phyloP scores from a whole-genome alignment of 2,888 invertebrate species.

The Sericinus montela region DNA sequence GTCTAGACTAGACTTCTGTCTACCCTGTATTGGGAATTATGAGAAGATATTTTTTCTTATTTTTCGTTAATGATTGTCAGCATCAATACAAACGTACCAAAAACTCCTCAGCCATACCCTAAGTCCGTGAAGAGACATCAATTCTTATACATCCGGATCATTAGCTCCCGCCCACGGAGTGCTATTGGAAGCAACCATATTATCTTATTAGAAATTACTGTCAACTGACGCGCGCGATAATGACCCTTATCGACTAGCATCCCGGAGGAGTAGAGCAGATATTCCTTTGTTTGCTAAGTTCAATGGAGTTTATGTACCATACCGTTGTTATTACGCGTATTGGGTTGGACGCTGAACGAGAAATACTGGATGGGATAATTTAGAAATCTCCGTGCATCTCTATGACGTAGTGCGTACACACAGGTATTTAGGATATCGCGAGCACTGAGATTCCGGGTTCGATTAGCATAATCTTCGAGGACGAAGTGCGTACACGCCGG shows the following conservation, averaged over 20 bases:
- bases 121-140: slow-evolving; percentile 28
- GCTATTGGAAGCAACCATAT: slow-evolving; percentile 58
- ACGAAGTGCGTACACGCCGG: too few species aligned
- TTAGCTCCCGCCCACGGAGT: slow-evolving; percentile 34
- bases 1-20: too few species aligned
- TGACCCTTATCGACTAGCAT: slow-evolving; percentile 30
- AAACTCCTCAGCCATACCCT: slow-evolving; percentile 2
- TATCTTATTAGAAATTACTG: slow-evolving; percentile 64
- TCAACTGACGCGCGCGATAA: slow-evolving; percentile 28
- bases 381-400: too few species aligned
- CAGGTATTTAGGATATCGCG: too few species aligned
- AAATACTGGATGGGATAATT: slow-evolving; percentile 1
- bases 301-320: slow-evolving; percentile 47
- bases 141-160: slow-evolving; percentile 40
- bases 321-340: slow-evolving; percentile 47
- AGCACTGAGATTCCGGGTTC: too few species aligned
- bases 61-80: too few species aligned
- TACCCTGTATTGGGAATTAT: too few species aligned
- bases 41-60: too few species aligned
- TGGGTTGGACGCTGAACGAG: slow-evolving; percentile 28
- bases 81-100: too few species aligned
- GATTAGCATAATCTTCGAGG: too few species aligned
- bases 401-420: too few species aligned
- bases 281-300: slow-evolving; percentile 36
- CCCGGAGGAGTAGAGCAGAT: slow-evolving; percentile 29